A percentile compares a stretch with the other conserved stretches of the same genome.
phyloP scores from a whole-genome alignment of 2,888 invertebrate genomes.

The Epiperipatus broadwayi region DNA sequence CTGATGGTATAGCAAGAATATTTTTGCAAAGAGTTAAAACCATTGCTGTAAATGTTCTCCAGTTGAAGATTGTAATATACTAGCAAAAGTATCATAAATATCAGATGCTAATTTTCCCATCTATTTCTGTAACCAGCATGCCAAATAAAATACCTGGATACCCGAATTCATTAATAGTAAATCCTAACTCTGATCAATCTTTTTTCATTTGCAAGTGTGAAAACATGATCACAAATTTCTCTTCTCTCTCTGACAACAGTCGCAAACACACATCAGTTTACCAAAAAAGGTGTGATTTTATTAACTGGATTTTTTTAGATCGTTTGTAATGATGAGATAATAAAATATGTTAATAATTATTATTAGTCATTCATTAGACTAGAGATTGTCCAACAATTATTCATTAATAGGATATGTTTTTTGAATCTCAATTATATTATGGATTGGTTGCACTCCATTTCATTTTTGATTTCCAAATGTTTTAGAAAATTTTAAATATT shows the following conservation, averaged over 20 bases:
- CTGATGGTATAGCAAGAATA: conserved; percentile 61
- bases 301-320: too few relatives aligned
- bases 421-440: too few relatives aligned
- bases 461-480: too few relatives aligned
- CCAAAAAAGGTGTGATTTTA: conserved; percentile 69
- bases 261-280: conserved; percentile 85
- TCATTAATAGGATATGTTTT: too few relatives aligned
- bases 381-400: too few relatives aligned
- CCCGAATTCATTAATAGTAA: conserved; percentile 41
- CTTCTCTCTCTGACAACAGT: conserved; percentile 84
- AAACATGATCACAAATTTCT: conserved; percentile 81
- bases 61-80: conserved; percentile 65
- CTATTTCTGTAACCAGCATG: conserved; percentile 80
- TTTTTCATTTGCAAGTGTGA: conserved; percentile 47
- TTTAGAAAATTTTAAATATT: too few relatives aligned
- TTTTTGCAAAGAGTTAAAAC: conserved; percentile 81
- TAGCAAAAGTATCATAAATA: conserved; percentile 78
- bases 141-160: conserved; percentile 82
- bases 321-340: too few relatives aligned
- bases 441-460: too few relatives aligned
- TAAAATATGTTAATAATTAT: too few relatives aligned
- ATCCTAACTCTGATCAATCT: conserved; percentile 25
- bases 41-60: conserved; percentile 64
- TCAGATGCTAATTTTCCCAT: conserved; percentile 58
- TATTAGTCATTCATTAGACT: too few relatives aligned